phyloP scores from a whole-genome alignment of 2,113 vertebrate species.

The Sminthopsis crassicaudata region DNA sequence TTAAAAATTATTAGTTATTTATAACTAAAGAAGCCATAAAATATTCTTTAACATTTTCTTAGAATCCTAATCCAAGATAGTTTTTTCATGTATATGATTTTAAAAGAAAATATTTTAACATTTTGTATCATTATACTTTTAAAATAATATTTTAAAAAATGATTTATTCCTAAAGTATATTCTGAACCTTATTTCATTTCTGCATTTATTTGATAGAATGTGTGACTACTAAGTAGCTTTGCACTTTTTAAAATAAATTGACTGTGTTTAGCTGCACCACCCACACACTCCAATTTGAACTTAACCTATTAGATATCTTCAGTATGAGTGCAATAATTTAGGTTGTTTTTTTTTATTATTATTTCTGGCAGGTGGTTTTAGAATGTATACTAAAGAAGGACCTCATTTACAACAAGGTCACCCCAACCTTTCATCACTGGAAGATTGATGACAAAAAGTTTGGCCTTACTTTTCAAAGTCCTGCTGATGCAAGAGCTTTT shows the following conservation, averaged over 20 bases:
- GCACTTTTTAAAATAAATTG: not conserved
- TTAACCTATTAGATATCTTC: not conserved
- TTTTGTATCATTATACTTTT: not conserved
- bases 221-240: not conserved
- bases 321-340: not conserved
- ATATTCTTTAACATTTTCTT: not conserved
- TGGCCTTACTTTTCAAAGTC: constrained; percentile 99
- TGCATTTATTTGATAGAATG: not conserved
- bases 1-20: not conserved
- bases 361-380: constrained; percentile 92
- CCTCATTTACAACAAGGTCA: constrained; percentile 98
- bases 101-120: not conserved
- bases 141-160: not conserved
- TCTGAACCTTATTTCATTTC: not conserved
- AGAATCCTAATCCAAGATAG: not conserved
- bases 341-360: constrained; percentile 66
- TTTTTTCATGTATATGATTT: not conserved
- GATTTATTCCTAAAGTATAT: not conserved
- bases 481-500: constrained; percentile 98
- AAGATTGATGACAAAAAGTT: constrained; percentile 99
- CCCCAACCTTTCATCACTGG: constrained; percentile 99
- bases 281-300: not conserved
- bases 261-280: not conserved
- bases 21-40: not conserved
- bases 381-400: constrained; percentile 97